Evolutionary conservation across 1,140 invertebrate genomes (phyloP).

Genomic region (Polypedilum vanderplanki): DNA sequence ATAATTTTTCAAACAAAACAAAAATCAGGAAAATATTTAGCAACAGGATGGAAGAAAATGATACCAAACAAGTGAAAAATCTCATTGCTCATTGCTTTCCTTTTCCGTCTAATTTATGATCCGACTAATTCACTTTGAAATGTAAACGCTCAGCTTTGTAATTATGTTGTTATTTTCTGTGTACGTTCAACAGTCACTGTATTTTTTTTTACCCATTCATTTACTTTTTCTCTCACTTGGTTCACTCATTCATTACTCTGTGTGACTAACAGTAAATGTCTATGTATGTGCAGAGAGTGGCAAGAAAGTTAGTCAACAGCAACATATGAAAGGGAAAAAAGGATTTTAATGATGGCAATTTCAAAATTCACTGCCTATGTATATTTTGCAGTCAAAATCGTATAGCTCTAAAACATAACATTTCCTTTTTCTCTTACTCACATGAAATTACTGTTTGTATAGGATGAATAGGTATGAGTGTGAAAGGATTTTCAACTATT

Average conservation of each 20-base stretch:
- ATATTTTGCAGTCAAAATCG: not conserved
- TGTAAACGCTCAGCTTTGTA: not conserved
- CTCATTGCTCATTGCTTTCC: no score
- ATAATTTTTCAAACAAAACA: no score
- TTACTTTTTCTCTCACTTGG: not conserved
- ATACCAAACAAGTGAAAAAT: no score
- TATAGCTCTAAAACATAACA: not conserved
- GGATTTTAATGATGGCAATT: conserved; percentile 13
- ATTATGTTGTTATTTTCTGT: conserved; percentile 14
- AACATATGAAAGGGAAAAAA: not conserved
- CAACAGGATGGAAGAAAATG: no score
- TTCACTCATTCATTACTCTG: not conserved
- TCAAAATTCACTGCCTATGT: not conserved
- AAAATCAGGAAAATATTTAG: no score
- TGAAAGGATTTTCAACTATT: no score
- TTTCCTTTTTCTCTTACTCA: not conserved
- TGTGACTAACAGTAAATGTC: not conserved
- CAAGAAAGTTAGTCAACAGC: no score
- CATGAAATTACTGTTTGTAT: no score
- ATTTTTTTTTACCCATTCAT: not conserved
- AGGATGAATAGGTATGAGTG: no score
- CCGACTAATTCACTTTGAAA: conserved; percentile 24
- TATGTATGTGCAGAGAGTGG: not conserved
- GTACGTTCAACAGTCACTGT: not conserved
- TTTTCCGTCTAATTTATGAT: conserved; percentile 25